Evolutionary conservation across 2,113 vertebrate species (phyloP).

Genomic region (Lethenteron reissneri): DNA sequence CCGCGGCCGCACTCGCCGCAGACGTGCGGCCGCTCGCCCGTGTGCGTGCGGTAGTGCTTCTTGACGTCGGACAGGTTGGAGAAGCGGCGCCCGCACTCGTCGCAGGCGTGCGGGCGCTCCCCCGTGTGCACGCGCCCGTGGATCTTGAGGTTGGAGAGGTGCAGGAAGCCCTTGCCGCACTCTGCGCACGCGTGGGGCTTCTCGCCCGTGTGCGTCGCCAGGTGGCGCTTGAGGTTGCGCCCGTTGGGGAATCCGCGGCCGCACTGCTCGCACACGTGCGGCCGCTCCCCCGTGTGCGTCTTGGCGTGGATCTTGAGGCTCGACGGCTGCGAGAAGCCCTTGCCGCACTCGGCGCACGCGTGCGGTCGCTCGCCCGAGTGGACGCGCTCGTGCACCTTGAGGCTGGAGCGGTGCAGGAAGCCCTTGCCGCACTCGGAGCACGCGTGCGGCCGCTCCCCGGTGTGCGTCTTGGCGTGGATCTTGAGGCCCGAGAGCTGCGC

Average conservation of each 20-base stretch:
- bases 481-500: conserved; percentile 16
- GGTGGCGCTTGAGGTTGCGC: background rate
- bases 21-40: too few relatives aligned
- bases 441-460: conserved; percentile 37
- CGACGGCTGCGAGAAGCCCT: conserved; percentile 21
- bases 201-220: conserved; percentile 21
- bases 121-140: conserved; percentile 24
- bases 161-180: conserved; percentile 25
- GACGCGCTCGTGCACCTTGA: conserved; percentile 21
- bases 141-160: conserved; percentile 22
- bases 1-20: too few relatives aligned
- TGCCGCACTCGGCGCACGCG: conserved; percentile 17
- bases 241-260: background rate
- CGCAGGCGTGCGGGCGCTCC: conserved; percentile 19
- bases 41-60: conserved; percentile 19
- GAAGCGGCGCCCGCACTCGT: conserved; percentile 16
- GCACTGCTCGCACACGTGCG: background rate
- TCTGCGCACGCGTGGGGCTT: conserved; percentile 35
- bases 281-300: background rate
- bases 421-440: conserved; percentile 29
- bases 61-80: conserved; percentile 28
- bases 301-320: conserved; percentile 29
- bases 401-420: conserved; percentile 23
- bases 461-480: conserved; percentile 14
- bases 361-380: conserved; percentile 22